phyloP scores from a whole-genome alignment of 2,888 invertebrate genomes.

The Lampropteryx suffumata region DNA sequence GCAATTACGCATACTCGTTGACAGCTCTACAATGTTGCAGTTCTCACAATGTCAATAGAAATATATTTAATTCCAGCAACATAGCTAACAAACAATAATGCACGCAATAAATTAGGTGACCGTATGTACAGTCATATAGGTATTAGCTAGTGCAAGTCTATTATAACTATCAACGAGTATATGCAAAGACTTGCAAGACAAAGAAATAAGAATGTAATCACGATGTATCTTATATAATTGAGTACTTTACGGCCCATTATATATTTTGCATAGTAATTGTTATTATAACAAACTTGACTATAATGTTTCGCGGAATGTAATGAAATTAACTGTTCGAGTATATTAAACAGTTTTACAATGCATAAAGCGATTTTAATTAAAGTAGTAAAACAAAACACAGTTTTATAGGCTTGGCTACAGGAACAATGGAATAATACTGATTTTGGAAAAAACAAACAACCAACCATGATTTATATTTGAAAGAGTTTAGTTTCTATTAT shows the following conservation, averaged over 20 bases:
- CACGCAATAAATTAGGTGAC: slow-evolving; percentile 16
- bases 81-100: slow-evolving; percentile 11
- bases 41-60: slow-evolving; percentile 7
- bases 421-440: slow-evolving; percentile 8
- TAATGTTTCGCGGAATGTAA: slow-evolving; percentile 23
- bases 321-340: slow-evolving; percentile 22
- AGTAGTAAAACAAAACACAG: slow-evolving; percentile 6
- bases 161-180: too few relatives aligned
- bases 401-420: slow-evolving; percentile 4
- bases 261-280: slow-evolving; percentile 26
- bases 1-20: slow-evolving; percentile 24
- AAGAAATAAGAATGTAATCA: slow-evolving; percentile 12
- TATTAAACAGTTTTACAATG: slow-evolving; percentile 19
- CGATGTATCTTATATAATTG: slow-evolving; percentile 16
- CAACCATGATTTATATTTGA: too few relatives aligned
- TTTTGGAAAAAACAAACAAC: not conserved
- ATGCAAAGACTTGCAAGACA: slow-evolving; percentile 23
- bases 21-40: slow-evolving; percentile 22
- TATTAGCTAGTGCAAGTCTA: too few relatives aligned
- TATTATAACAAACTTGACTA: slow-evolving; percentile 11
- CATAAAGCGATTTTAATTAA: slow-evolving; percentile 12
- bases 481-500: too few relatives aligned
- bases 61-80: not conserved
- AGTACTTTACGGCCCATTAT: slow-evolving; percentile 14
- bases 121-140: slow-evolving; percentile 1